Evolutionary conservation across 2,113 vertebrate genomes (phyloP).

Genomic region (Fukomys damarensis): DNA sequence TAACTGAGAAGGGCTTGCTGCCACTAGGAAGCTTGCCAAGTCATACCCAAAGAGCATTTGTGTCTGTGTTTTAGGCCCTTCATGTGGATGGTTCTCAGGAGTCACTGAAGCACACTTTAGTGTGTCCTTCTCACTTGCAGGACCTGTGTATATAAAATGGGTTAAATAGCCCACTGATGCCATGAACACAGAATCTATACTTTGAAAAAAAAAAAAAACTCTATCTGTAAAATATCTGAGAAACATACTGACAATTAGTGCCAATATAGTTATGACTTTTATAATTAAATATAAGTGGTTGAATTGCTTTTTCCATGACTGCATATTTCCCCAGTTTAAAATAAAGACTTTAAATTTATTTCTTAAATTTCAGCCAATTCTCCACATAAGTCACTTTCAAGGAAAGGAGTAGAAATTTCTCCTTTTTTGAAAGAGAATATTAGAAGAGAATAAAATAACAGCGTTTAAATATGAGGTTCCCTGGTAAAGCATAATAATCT

Average conservation of each 20-base stretch:
- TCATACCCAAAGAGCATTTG: neutral
- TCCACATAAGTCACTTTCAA: neutral
- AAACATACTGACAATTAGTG: neutral
- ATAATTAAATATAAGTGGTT: neutral
- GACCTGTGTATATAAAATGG: neutral
- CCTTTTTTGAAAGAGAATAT: neutral
- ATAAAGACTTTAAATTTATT: neutral
- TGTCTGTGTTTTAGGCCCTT: neutral
- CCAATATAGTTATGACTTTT: neutral
- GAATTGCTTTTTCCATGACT: neutral
- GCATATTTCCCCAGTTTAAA: neutral
- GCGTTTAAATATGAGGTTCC: conserved; percentile 31
- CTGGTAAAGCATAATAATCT: neutral
- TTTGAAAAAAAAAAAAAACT: neutral
- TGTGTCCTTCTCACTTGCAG: neutral
- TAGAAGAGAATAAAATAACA: conserved; percentile 32
- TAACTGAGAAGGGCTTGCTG: neutral
- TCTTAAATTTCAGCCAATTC: neutral
- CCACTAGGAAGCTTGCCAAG: neutral
- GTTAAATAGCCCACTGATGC: neutral
- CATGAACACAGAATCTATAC: neutral
- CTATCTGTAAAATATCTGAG: neutral
- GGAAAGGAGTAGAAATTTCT: neutral
- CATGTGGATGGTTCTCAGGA: neutral
- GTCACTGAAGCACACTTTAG: neutral